Evolutionary conservation across 1,140 invertebrate species (phyloP).

Genomic region (Microplitis demolitor): DNA sequence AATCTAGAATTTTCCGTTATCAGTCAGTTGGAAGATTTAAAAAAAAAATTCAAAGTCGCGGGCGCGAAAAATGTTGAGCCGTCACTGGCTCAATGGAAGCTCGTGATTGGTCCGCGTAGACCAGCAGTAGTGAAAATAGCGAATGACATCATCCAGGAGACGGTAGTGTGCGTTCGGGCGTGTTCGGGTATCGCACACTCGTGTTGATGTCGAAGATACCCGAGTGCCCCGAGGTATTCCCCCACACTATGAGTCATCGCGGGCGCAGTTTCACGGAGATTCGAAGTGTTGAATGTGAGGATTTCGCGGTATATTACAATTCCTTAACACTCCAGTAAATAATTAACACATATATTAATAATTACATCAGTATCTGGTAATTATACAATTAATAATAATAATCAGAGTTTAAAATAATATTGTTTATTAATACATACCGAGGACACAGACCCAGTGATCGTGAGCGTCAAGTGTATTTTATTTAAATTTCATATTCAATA

Average conservation of each 20-base stretch:
- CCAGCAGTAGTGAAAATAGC: slow-evolving; percentile 19
- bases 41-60: too few species aligned
- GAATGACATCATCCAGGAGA: slow-evolving; percentile 33
- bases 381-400: neutral
- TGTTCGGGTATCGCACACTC: slow-evolving; percentile 14
- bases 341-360: neutral
- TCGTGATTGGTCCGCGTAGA: neutral
- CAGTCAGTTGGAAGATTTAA: too few species aligned
- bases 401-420: neutral
- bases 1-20: too few species aligned
- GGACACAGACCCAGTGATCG: too few species aligned
- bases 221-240: slow-evolving; percentile 50
- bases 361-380: neutral
- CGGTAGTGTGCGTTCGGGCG: neutral
- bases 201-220: slow-evolving; percentile 31
- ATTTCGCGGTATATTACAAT: slow-evolving; percentile 3
- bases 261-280: slow-evolving; percentile 23
- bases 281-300: slow-evolving; percentile 7
- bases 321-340: neutral
- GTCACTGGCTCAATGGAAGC: too few species aligned
- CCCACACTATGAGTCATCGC: slow-evolving; percentile 56
- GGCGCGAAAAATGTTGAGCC: neutral
- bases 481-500: too few species aligned
- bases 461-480: neutral
- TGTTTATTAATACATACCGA: too few species aligned